phyloP scores from a whole-genome alignment of 1,140 invertebrate species.

The Tenebrio molitor region DNA sequence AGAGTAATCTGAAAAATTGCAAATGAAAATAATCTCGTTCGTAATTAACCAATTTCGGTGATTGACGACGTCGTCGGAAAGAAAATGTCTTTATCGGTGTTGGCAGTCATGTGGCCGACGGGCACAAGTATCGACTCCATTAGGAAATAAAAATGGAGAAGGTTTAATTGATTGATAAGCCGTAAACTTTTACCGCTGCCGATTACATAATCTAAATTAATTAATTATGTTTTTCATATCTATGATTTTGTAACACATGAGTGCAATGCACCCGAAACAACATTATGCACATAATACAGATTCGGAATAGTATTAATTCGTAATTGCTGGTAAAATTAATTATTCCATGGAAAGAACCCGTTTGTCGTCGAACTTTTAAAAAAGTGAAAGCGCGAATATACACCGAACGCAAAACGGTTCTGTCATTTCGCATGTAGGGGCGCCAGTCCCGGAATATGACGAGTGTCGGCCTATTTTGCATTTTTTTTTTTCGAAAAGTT shows the following conservation, averaged over 20 bases:
- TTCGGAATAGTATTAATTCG: conserved; percentile 17
- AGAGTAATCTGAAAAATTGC: no score
- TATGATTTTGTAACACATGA: conserved; percentile 21
- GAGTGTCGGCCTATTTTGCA: not conserved
- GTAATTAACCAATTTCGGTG: no score
- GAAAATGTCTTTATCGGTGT: no score
- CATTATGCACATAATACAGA: conserved; percentile 3
- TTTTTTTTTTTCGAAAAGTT: not conserved
- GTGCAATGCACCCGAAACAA: conserved; percentile 30
- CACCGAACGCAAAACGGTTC: not conserved
- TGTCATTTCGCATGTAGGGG: conserved; percentile 5
- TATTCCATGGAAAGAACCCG: conserved; percentile 36
- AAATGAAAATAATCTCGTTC: not conserved
- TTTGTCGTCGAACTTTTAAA: conserved; percentile 33
- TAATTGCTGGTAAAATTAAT: conserved; percentile 19
- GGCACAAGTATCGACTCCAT: not conserved
- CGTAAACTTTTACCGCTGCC: conserved; percentile 14
- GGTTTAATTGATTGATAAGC: conserved; percentile 36
- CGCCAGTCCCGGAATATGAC: conserved; percentile 16
- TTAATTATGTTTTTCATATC: conserved; percentile 26
- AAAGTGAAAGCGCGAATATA: conserved; percentile 29
- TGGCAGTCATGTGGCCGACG: not conserved
- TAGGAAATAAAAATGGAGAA: conserved; percentile 37
- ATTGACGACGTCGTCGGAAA: no score
- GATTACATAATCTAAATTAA: conserved; percentile 31